Conservation (phyloP, 2,113 vertebrate genomes). For the Buteo buteo region DNA sequence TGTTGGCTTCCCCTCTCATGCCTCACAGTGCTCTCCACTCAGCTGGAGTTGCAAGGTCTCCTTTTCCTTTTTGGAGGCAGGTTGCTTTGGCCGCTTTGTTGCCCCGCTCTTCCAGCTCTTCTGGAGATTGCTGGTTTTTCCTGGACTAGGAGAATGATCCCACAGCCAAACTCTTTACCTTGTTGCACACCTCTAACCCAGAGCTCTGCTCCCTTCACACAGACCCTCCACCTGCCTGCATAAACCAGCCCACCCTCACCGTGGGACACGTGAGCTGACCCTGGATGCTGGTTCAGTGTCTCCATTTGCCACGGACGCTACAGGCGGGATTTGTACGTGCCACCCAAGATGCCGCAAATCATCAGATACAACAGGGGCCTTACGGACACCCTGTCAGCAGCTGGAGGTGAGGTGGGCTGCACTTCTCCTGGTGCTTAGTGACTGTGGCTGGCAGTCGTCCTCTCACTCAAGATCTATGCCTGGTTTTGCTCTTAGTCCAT, state of each 20-base stretch:
- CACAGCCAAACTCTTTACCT: background rate
- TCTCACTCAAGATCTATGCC: background rate
- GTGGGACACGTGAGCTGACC: accelerated
- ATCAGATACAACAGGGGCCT: background rate
- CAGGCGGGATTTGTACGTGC: background rate
- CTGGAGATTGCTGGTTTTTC: background rate
- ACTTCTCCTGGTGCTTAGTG: background rate
- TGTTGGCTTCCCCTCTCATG: background rate
- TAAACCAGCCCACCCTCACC: background rate
- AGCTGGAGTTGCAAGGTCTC: background rate
- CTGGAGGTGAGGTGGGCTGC: background rate
- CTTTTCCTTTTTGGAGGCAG: background rate
- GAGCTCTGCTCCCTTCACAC: background rate
- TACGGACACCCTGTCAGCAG: background rate
- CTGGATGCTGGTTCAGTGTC: background rate
- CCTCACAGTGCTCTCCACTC: background rate
- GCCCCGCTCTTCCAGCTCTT: background rate
- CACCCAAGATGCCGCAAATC: background rate
- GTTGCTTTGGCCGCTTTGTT: background rate
- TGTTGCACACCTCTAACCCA: background rate
- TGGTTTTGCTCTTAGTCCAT: background rate
- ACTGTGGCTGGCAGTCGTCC: background rate
- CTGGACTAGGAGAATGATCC: background rate
- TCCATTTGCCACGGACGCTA: background rate
- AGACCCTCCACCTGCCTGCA: background rate